Evolutionary conservation across 1,140 invertebrate species (phyloP), one percentile per base, ranked within the genome.

Genomic region (Lysiphlebus fabarum): DNA sequence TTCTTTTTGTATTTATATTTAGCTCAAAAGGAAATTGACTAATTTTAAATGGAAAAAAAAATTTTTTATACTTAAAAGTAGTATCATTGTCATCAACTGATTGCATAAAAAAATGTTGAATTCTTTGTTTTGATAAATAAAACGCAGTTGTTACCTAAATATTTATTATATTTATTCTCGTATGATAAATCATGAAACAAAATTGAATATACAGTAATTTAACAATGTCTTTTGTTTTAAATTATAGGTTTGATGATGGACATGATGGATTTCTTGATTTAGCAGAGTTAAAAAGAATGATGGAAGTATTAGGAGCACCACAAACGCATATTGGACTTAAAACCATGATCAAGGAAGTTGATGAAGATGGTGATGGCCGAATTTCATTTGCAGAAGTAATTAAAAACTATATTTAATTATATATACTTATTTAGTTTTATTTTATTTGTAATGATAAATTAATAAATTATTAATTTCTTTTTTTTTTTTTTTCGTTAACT

Each of bases 311-410:
- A n/a, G 92, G 90, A 14, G 93, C 90, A 8, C 93, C 94, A 10
- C 95, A 97, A 77, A 98, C 95, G 7, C 95, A 98, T 79, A 79
- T 98, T 5, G 91, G 90, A 0, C 82, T 98, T 6, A 97, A 97
- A 73, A 87, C 86, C 40, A 98, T 98, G 95, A 97, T 98, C 65
- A 85, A 90, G 59, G 91, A 94, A 79, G 90, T 96, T 11, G 94
- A 96, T 71, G 93, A 95, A 76, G 94, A 97, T 71, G 78, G 85
- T 17, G 94, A 96, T 72, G 86, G 87, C 38, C 91, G 89, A 70
- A 92, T 96, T 61, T 93, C 90, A 65, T 97, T 96, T 76, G 86
- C 93, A 75, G 94, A 96, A 79, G 87, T 89, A 59, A 63, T 71
- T 65, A 14, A 34, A 11, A 26, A 40, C 36, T 51, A 8, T 11